phyloP scores from a whole-genome alignment of 2,797 vertebrate genomes.

The Gymnodraco acuticeps region DNA sequence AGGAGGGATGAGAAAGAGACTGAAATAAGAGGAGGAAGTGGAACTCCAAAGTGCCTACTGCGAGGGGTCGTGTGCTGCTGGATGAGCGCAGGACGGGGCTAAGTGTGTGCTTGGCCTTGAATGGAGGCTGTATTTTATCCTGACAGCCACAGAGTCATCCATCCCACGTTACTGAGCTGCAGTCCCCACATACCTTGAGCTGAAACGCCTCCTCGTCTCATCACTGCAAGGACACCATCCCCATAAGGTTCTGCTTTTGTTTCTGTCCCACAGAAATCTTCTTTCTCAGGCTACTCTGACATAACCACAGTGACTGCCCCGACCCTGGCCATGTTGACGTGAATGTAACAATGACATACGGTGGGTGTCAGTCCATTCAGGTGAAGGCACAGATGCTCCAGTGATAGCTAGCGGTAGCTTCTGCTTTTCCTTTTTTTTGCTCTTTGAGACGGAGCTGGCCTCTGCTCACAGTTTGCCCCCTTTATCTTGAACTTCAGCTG shows the following conservation, averaged over 20 bases:
- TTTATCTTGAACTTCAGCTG: conserved; percentile 74
- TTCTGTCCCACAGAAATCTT: conserved; percentile 32
- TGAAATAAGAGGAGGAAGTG: conserved; percentile 75
- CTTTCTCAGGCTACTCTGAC: conserved; percentile 22
- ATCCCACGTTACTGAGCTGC: conserved; percentile 70
- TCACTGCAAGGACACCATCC: conserved; percentile 68
- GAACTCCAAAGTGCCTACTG: conserved; percentile 83
- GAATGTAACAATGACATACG: conserved; percentile 55
- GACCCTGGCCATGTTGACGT: conserved; percentile 74
- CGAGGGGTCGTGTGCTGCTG: conserved; percentile 57
- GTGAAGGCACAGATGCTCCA: conserved; percentile 46
- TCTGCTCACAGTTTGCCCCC: conserved; percentile 66
- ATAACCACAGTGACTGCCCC: conserved; percentile 43
- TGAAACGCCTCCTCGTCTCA: conserved; percentile 62
- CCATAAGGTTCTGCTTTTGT: conserved; percentile 60
- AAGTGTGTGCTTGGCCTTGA: conserved; percentile 79
- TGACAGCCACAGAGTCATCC: conserved; percentile 77
- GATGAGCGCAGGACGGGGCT: conserved; percentile 65
- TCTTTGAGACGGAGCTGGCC: conserved; percentile 74
- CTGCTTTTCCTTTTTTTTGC: conserved; percentile 32
- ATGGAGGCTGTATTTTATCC: conserved; percentile 78
- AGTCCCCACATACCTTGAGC: conserved; percentile 58
- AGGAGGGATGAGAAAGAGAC: conserved; percentile 80
- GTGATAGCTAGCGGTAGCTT: conserved; percentile 68
- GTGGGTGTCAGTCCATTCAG: conserved; percentile 44